Evolutionary conservation across 2,888 invertebrate genomes (phyloP), one percentile per base, ranked within the genome.

Genomic region (Dicyrtomina minuta): DNA sequence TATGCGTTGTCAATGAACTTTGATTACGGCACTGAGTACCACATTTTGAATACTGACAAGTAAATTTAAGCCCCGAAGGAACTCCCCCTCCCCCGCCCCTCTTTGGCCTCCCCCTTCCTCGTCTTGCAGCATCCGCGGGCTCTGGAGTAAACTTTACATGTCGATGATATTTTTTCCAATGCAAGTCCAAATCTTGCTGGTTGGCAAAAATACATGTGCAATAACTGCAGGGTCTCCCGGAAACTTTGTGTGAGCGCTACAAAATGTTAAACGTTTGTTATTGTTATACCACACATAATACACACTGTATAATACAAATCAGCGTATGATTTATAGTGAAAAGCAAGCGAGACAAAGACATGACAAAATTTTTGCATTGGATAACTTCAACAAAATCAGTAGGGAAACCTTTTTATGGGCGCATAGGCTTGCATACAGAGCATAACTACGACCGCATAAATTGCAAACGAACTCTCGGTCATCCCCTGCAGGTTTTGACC

Each of bases 161-260:
- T 12, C 68, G 61, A 33, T 68, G 68, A 61, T 61, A 61, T 24
- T 68, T 62, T 26, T 61, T 62, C 15, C 15, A 51, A 62, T 68
- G 68, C 39, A 56, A 26, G 20, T 46, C 56, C 6, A 56, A 55
- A 41, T 68, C 62, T 24, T 10, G 62, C 24, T 24, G 27, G 24
- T 39, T 33, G 8, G 22, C 24, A 46, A 68, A 62, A 5, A 46
- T 33, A 17, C 68, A 68, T 8, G 68, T 68, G 41, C 68, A 68
- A 8, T 51, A 55, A 15, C n/a, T 41, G 17, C 68, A 68, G 1
- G 55, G 24, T 3, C 33, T 17, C 2, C 68, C 68, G 0, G 15
- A 20, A 20, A 41, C 1, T 56, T 68, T 68, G 20, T 68, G 68
- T 5, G 68, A 53, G 26, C 46, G 51, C 68, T 68, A 22, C 5